These are phyloP conservation scores for Festucalex cinctus DNA, from an alignment of 2,113 vertebrate species.

Conservation along the genomic window DNA sequence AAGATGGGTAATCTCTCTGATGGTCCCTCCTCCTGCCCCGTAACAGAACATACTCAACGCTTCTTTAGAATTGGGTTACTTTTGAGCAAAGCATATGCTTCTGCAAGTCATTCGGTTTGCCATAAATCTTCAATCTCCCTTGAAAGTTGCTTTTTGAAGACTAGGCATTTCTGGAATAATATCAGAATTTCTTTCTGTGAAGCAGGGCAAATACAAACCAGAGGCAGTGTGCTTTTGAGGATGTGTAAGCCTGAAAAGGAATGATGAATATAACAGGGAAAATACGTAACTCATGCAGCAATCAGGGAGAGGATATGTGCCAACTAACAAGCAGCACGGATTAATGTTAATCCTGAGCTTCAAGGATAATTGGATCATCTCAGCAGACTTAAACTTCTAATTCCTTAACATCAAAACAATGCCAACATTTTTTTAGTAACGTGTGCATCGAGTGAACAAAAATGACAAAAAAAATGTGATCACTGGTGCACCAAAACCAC, in stretches of 20 bases:
- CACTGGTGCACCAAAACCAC: background rate
- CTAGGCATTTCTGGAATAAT: constrained; percentile 42
- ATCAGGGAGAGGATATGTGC: constrained; percentile 42
- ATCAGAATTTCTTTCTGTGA: constrained; percentile 4
- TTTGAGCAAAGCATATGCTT: background rate
- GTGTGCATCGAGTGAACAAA: constrained; percentile 10
- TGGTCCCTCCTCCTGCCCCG: background rate
- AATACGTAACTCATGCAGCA: constrained; percentile 27
- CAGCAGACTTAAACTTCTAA: constrained; percentile 42
- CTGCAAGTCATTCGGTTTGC: constrained; percentile 17
- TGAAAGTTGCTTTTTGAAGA: constrained; percentile 12
- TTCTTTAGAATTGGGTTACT: constrained; percentile 1
- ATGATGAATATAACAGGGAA: constrained; percentile 7
- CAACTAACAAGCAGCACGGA: constrained; percentile 63
- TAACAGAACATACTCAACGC: background rate
- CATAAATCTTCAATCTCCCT: constrained; percentile 22
- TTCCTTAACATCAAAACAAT: constrained; percentile 44
- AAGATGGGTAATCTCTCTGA: background rate
- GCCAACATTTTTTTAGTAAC: constrained; percentile 33
- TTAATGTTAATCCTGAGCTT: constrained; percentile 63
- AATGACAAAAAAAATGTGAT: background rate
- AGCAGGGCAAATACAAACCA: constrained; percentile 7
- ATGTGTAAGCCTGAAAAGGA: constrained; percentile 6
- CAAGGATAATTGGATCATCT: constrained; percentile 68
- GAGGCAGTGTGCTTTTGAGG: background rate